These are phyloP conservation scores for Eptatretus burgeri DNA, from an alignment of 2,113 vertebrate species.

Conservation along the genomic window DNA sequence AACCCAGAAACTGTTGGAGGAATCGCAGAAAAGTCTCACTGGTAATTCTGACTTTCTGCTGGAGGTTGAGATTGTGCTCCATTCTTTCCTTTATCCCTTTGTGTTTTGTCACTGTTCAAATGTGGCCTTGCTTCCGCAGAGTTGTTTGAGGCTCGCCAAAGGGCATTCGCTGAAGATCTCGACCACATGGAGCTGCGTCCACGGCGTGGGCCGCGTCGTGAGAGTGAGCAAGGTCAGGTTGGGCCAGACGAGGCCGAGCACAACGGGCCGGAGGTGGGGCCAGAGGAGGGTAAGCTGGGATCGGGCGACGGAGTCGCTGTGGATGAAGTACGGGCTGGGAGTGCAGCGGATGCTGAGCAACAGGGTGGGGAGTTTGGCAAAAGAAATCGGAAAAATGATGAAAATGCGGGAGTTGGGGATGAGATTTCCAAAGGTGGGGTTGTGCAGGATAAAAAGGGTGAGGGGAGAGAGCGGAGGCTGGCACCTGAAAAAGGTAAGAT, in stretches of 20 bases:
- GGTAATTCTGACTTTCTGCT: neutral
- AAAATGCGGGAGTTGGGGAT: too few relatives aligned
- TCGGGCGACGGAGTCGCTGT: neutral
- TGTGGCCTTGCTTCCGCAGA: slow-evolving; percentile 4
- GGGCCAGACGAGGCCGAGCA: neutral
- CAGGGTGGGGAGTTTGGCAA: too few relatives aligned
- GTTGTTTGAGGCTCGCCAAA: neutral
- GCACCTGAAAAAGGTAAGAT: too few relatives aligned
- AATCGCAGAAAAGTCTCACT: slow-evolving; percentile 5
- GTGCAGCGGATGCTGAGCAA: neutral
- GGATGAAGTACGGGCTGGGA: slow-evolving; percentile 4
- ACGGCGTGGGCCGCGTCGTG: neutral
- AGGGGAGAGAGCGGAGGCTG: too few relatives aligned
- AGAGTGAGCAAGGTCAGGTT: neutral
- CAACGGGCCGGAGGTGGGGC: neutral
- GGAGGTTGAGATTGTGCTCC: neutral
- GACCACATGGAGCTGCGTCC: slow-evolving; percentile 6
- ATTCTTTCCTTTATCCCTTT: neutral
- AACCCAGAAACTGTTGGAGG: slow-evolving; percentile 5
- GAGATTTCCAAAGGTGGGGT: too few relatives aligned
- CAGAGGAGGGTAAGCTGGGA: slow-evolving; percentile 4
- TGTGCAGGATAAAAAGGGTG: too few relatives aligned
- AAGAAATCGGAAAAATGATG: too few relatives aligned
- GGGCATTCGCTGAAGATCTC: neutral
- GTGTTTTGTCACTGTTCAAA: neutral